A percentile compares a stretch with the other conserved stretches of the same genome.
phyloP scores from a whole-genome alignment of 1,140 invertebrate species.

The Bombus breviceps region DNA sequence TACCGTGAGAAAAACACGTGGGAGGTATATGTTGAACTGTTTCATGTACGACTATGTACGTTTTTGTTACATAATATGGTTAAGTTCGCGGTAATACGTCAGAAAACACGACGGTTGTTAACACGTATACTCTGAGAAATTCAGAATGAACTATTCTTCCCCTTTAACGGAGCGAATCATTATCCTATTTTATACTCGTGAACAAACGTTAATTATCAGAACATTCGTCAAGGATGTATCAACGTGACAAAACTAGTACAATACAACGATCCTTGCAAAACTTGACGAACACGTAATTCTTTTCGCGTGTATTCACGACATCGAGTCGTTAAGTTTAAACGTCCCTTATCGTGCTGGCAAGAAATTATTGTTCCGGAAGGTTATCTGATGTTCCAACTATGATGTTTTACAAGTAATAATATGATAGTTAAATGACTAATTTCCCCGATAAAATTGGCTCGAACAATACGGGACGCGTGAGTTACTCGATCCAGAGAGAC shows the following conservation, averaged over 20 bases:
- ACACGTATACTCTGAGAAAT: background rate
- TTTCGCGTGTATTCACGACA: background rate
- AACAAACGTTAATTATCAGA: background rate
- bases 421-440: constrained; percentile 46
- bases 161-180: background rate
- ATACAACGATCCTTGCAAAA: background rate
- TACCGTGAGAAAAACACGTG: constrained; percentile 24
- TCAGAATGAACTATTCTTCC: background rate
- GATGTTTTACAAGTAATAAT: constrained; percentile 43
- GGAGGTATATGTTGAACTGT: background rate
- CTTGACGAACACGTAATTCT: background rate
- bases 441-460: constrained; percentile 7
- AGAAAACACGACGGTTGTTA: background rate
- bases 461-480: background rate
- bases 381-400: constrained; percentile 11
- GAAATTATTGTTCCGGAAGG: constrained; percentile 16
- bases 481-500: constrained; percentile 7
- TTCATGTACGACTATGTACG: background rate
- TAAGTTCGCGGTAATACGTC: background rate
- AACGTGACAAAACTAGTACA: background rate
- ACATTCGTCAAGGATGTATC: background rate
- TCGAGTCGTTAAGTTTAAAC: background rate
- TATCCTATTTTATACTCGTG: background rate
- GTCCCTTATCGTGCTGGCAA: constrained; percentile 3
- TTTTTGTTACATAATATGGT: constrained; percentile 11